phyloP scores from a whole-genome alignment of 2,888 invertebrate genomes.

The Ischnus inquisitorius region DNA sequence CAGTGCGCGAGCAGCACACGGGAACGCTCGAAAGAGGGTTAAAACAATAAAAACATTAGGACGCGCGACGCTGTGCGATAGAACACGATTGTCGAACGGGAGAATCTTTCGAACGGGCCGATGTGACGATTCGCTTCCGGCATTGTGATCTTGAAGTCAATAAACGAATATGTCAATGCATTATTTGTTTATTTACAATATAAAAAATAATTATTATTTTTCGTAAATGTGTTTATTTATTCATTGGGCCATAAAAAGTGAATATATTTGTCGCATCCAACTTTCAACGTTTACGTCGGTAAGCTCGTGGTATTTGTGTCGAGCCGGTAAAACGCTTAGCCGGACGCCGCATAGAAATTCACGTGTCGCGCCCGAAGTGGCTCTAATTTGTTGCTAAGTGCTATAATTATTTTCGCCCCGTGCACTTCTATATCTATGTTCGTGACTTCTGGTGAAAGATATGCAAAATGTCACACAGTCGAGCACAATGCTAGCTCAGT shows the following conservation, averaged over 20 bases:
- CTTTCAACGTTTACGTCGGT: neutral
- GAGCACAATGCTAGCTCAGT: constrained; percentile 53
- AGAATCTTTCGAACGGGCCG: too few species aligned
- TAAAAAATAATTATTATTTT: too few species aligned
- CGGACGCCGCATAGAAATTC: constrained; percentile 58
- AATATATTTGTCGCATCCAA: neutral
- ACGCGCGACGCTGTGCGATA: too few species aligned
- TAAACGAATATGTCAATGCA: too few species aligned
- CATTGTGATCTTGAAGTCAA: too few species aligned
- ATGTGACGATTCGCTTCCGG: too few species aligned
- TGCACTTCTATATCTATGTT: neutral
- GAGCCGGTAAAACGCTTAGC: constrained; percentile 44
- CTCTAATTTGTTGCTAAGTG: constrained; percentile 65
- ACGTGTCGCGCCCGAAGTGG: constrained; percentile 61
- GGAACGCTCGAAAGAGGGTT: too few species aligned
- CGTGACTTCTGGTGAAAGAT: neutral
- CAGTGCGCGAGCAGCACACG: too few species aligned
- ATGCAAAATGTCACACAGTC: constrained; percentile 20
- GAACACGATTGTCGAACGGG: too few species aligned
- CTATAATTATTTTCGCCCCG: constrained; percentile 50
- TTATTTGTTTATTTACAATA: too few species aligned
- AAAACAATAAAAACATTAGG: too few species aligned
- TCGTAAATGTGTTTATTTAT: neutral
- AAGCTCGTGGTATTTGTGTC: constrained; percentile 19
- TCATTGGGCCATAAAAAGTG: neutral